Evolutionary conservation across 2,113 vertebrate species (phyloP).

Genomic region (Amphilophus citrinellus): DNA sequence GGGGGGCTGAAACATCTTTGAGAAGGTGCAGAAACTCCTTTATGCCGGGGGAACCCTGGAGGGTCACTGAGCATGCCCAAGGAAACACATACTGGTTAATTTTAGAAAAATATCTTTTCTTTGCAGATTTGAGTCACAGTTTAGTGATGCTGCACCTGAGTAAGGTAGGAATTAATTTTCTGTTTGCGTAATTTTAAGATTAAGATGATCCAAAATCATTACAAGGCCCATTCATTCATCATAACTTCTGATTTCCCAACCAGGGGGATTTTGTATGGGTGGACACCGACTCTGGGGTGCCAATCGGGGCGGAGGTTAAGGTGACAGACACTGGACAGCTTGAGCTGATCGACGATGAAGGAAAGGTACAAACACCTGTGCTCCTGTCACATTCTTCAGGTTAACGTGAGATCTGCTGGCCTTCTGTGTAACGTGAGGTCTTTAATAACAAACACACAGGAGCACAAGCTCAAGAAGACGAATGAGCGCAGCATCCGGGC

Average conservation of each 20-base stretch:
- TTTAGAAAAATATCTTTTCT: neutral
- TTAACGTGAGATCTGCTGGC: neutral
- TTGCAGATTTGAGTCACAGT: slow-evolving; percentile 38
- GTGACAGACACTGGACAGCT: slow-evolving; percentile 86
- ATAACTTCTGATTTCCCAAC: neutral
- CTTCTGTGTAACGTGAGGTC: neutral
- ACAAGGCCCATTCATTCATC: neutral
- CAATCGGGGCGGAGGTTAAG: slow-evolving; percentile 89
- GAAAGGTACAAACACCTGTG: slow-evolving; percentile 85
- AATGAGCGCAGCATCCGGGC: slow-evolving; percentile 76
- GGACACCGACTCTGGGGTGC: slow-evolving; percentile 79
- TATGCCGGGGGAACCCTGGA: too few relatives aligned
- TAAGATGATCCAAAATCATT: neutral
- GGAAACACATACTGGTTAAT: neutral
- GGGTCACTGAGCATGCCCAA: neutral
- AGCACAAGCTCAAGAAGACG: slow-evolving; percentile 86
- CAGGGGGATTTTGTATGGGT: slow-evolving; percentile 97
- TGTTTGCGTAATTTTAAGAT: neutral
- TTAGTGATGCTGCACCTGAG: slow-evolving; percentile 78
- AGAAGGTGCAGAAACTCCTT: neutral
- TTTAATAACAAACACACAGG: slow-evolving; percentile 77
- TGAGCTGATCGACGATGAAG: slow-evolving; percentile 92
- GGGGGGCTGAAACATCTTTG: neutral
- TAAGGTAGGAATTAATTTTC: slow-evolving; percentile 69
- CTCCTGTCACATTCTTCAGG: neutral